Evolutionary conservation across 2,113 vertebrate species (phyloP).

Genomic region (Atlantisia rogersi): DNA sequence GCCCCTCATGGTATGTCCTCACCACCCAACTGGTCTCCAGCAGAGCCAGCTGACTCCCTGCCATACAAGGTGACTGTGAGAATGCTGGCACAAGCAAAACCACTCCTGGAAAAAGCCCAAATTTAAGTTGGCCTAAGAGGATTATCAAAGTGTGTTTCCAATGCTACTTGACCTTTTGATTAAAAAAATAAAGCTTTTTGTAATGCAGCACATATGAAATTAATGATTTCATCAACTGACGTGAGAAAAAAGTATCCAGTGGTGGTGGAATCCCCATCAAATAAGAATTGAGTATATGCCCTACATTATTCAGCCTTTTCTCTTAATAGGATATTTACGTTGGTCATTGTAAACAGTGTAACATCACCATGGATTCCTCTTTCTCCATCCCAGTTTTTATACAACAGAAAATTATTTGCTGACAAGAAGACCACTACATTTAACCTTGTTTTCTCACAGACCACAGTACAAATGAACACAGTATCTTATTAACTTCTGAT

Average conservation of each 20-base stretch:
- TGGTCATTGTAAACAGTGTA: not conserved
- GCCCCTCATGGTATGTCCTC: not conserved
- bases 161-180: not conserved
- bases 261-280: not conserved
- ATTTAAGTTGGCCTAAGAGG: fast-evolving
- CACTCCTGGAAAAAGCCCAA: not conserved
- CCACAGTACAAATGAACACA: not conserved
- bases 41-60: not conserved
- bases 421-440: not conserved
- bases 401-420: not conserved
- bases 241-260: not conserved
- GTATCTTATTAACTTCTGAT: not conserved
- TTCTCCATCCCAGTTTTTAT: not conserved
- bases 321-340: not conserved
- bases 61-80: not conserved
- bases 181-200: not conserved
- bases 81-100: not conserved
- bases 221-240: not conserved
- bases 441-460: not conserved
- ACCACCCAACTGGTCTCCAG: not conserved
- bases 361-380: not conserved
- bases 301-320: not conserved
- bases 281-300: not conserved
- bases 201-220: not conserved
- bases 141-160: not conserved